phyloP scores from a whole-genome alignment of 2,113 vertebrate genomes.

The Mesocricetus auratus region DNA sequence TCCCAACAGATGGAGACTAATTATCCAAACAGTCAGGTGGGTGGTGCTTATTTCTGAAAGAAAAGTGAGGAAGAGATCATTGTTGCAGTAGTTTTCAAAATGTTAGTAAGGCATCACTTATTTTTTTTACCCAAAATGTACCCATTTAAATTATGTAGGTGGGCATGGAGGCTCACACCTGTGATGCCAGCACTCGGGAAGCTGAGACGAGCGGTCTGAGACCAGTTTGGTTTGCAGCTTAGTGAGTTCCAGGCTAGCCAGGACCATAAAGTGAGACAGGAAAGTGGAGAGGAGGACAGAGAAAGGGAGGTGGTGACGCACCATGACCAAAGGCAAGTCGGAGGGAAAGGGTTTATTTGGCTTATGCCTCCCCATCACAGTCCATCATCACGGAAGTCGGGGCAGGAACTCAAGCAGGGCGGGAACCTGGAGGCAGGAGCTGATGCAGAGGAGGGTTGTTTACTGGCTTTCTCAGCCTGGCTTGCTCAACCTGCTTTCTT shows the following conservation, averaged over 20 bases:
- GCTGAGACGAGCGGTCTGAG: neutral
- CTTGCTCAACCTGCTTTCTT: neutral
- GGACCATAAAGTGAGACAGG: neutral
- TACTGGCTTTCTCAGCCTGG: neutral
- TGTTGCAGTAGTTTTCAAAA: neutral
- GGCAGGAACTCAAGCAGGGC: neutral
- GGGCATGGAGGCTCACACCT: neutral
- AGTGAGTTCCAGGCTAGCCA: neutral
- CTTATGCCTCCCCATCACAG: no score
- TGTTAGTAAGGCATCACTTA: neutral
- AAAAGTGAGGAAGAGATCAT: neutral
- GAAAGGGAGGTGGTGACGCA: neutral
- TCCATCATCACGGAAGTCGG: neutral
- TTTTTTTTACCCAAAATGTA: slow-evolving; percentile 24
- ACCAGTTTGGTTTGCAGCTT: neutral
- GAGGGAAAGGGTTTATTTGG: neutral
- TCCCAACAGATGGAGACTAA: neutral
- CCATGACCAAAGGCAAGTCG: neutral
- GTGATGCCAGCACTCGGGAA: neutral
- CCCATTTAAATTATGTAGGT: neutral
- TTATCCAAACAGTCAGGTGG: neutral
- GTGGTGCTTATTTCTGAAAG: neutral
- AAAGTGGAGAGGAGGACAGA: neutral
- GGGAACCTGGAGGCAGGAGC: neutral
- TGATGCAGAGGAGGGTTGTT: neutral